phyloP scores from a whole-genome alignment of 1,140 invertebrate species.

The Drosophila takahashii region DNA sequence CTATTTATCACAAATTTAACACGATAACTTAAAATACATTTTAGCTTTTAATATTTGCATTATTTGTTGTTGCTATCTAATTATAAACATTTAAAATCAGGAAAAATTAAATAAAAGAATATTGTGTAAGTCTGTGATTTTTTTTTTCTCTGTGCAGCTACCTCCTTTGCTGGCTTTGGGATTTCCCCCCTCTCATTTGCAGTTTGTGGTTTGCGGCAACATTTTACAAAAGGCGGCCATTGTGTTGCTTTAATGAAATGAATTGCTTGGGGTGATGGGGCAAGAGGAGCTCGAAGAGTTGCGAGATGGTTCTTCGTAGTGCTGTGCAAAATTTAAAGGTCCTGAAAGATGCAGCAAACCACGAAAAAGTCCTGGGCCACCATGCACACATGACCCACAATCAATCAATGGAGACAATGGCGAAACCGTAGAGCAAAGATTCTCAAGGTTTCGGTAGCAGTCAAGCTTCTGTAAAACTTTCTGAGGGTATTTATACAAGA shows the following conservation, averaged over 20 bases:
- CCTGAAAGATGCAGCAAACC: conserved; percentile 53
- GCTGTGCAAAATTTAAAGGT: conserved; percentile 67
- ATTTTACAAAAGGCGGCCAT: conserved; percentile 70
- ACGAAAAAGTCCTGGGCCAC: conserved; percentile 32
- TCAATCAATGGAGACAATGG: conserved; percentile 54
- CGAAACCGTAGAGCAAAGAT: conserved; percentile 25
- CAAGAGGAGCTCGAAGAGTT: conserved; percentile 36
- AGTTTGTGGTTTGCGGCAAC: conserved; percentile 68
- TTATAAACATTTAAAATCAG: too few relatives aligned
- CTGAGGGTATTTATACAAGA: conserved; percentile 18
- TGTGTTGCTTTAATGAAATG: conserved; percentile 81
- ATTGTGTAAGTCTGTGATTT: not conserved
- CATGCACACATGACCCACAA: conserved; percentile 72
- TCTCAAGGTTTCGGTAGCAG: conserved; percentile 24
- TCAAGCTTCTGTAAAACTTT: conserved; percentile 18
- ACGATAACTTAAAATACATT: too few relatives aligned
- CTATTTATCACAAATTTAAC: too few relatives aligned
- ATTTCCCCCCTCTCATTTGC: conserved; percentile 54
- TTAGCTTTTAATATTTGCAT: too few relatives aligned
- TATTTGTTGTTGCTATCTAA: too few relatives aligned
- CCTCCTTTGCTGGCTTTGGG: conserved; percentile 11
- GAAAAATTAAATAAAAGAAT: too few relatives aligned
- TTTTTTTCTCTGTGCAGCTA: conserved; percentile 1
- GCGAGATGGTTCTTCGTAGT: conserved; percentile 11
- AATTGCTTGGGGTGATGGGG: conserved; percentile 64